These are phyloP conservation scores for Columba janthina DNA, from an alignment of 2,113 vertebrate genomes.

Conservation along the genomic window DNA sequence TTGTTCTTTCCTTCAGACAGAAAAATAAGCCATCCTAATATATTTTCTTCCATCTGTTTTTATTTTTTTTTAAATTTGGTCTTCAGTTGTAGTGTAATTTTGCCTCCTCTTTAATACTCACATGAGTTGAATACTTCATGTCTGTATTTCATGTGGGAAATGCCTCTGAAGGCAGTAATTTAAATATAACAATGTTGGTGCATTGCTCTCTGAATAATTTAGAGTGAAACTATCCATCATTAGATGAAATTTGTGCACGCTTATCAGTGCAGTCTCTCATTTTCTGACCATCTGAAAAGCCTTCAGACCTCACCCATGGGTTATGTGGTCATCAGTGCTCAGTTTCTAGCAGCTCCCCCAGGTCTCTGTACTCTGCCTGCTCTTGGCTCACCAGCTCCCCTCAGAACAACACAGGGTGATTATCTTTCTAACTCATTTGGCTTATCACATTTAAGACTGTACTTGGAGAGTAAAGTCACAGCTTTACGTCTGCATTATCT, in stretches of 20 bases:
- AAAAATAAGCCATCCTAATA: not conserved
- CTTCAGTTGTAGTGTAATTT: not conserved
- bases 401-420: not conserved
- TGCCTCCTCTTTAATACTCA: not conserved
- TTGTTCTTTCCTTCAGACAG: not conserved
- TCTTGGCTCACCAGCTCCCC: not conserved
- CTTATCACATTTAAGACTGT: not conserved
- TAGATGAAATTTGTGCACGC: not conserved
- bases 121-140: not conserved
- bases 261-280: not conserved
- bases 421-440: not conserved
- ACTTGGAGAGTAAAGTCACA: not conserved
- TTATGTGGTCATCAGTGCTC: not conserved
- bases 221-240: not conserved
- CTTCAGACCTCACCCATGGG: not conserved
- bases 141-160: not conserved
- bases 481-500: not conserved
- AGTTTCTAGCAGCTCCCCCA: not conserved
- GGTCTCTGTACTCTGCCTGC: accelerated
- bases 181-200: not conserved
- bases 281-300: not conserved
- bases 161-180: not conserved
- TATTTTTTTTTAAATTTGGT: not conserved
- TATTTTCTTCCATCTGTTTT: not conserved
- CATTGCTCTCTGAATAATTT: not conserved